A percentile compares a stretch with the other conserved stretches of the same genome.
Conservation (phyloP, 2,113 vertebrate genomes). For the Pedionomus torquatus region DNA sequence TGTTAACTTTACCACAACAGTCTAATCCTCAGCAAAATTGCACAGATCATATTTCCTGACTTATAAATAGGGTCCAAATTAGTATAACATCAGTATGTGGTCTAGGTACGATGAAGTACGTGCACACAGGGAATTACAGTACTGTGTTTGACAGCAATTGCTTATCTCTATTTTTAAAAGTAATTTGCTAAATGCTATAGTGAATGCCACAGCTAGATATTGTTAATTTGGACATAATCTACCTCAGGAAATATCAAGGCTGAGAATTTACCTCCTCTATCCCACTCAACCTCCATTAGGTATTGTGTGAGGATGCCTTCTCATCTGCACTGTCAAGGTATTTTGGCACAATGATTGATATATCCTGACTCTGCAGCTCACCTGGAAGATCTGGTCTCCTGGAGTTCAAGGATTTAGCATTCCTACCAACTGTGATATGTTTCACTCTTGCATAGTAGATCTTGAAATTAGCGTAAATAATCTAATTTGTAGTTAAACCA, state of each 20-base stretch:
- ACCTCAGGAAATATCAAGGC: neutral
- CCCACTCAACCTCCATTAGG: neutral
- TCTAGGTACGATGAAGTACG: neutral
- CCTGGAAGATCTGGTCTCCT: neutral
- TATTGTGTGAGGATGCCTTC: neutral
- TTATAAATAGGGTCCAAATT: neutral
- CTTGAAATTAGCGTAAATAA: neutral
- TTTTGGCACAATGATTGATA: neutral
- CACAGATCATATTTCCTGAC: neutral
- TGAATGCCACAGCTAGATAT: neutral
- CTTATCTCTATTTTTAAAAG: neutral
- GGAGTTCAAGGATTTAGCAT: neutral
- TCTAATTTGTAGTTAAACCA: neutral
- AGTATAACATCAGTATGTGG: neutral
- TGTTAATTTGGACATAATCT: neutral
- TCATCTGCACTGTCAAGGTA: neutral
- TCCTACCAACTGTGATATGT: neutral
- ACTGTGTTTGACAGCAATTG: neutral
- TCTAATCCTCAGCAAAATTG: neutral
- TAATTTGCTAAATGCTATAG: neutral
- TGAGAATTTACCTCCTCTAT: neutral
- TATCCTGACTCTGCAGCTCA: neutral
- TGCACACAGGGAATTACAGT: neutral
- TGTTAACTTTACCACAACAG: neutral
- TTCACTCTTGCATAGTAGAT: neutral